Base-by-base conservation (phyloP, 2,888 invertebrate genomes). In the Heteromyza rotundicornis region DNA sequence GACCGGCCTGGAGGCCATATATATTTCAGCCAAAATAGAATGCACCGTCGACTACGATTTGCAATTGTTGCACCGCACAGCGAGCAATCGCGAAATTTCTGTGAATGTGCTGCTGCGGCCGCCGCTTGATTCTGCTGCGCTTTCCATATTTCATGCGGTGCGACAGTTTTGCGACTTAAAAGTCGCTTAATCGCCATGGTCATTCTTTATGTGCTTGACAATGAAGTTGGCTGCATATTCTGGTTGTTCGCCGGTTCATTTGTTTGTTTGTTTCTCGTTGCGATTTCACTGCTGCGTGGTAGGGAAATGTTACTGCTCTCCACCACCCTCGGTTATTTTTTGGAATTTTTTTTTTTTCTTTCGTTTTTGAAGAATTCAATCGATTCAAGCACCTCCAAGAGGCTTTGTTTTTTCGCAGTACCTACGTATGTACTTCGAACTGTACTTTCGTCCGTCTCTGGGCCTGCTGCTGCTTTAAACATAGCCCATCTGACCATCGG, bases 201-300 rank as follows among this genome's bases (percentile, higher is more conserved):
- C 60, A 60, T 60, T 57, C 58, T 57, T 57, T 59, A 57, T 54
- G 63, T 57, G 40, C 50, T 57, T 60, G 60, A 57, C 63, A 63
- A 60, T 63, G 57, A 61, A 57, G 57, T 57, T 44, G 60, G 57
- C 52, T n/a, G 40, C 40, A n/a, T 40, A 10, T 40, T 27, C 10
- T 27, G 5, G 27, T 27, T n/a, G 40, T 40, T 40, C 10, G 40
- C 14, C 10, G 8, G 40, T 7, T 40, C 3, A n/a, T 40, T 40
- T 40, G n/a, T n/a, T 10, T 10, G 40, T 3, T n/a, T n/a, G n/a
- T n/a, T n/a, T n/a, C n/a, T n/a, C n/a, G n/a, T n/a, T n/a, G 40
- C 40, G 8, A n/a, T 27, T 7, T 27, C 27, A n/a, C 40, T 23
- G 54, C 23, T n/a, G 56, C 40, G 40, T 40, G 3, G 40, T 3